phyloP scores from a whole-genome alignment of 2,888 invertebrate genomes.

The Conus canariensis region DNA sequence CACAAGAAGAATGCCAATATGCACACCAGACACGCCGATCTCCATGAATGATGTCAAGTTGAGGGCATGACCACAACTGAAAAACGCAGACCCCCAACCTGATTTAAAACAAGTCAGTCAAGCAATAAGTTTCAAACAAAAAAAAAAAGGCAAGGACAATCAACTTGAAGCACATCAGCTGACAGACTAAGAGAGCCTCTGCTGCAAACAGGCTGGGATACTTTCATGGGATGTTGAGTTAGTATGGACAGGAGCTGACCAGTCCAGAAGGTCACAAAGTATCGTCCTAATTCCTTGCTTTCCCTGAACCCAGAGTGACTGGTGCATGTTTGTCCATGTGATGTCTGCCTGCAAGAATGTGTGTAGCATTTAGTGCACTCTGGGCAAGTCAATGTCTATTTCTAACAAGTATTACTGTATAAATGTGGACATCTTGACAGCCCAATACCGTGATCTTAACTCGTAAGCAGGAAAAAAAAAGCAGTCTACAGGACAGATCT shows the following conservation, averaged over 20 bases:
- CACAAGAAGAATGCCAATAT: background rate
- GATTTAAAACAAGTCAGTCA: background rate
- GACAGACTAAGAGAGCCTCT: background rate
- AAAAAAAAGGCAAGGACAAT: background rate
- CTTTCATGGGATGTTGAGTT: background rate
- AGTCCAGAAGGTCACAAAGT: background rate
- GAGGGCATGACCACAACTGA: background rate
- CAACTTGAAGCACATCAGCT: constrained; percentile 20
- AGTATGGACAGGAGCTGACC: constrained; percentile 15
- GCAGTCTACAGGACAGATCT: no score
- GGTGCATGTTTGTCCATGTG: background rate
- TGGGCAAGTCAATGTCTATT: no score
- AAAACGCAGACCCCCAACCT: background rate
- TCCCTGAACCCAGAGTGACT: background rate
- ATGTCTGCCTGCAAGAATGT: background rate
- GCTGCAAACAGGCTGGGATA: background rate
- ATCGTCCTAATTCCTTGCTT: background rate
- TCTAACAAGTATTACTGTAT: no score
- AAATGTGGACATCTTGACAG: no score
- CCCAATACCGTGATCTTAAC: no score
- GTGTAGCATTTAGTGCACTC: no score
- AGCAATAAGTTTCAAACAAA: background rate
- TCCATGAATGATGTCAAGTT: background rate
- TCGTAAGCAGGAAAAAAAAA: no score
- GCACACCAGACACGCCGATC: background rate